Conservation (phyloP, 2,888 invertebrate species). For the Girardia tigrina region DNA sequence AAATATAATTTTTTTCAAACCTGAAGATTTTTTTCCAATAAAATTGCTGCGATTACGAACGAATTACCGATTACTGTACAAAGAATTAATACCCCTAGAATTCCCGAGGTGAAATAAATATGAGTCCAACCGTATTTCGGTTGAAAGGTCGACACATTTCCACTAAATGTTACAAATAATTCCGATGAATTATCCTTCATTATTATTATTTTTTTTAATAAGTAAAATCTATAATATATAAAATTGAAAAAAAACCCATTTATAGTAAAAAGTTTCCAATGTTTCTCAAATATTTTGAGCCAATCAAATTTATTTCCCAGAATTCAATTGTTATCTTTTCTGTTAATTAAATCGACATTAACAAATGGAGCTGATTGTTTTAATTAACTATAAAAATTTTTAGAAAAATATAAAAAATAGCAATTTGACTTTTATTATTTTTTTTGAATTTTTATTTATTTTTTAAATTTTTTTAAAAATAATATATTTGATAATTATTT, state of each 20-base stretch:
- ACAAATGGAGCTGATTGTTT: not conserved
- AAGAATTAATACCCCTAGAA: constrained; percentile 68
- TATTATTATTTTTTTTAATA: not conserved
- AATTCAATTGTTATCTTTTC: not conserved
- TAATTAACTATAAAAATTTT: too few relatives aligned
- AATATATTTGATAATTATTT: too few relatives aligned
- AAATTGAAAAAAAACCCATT: not conserved
- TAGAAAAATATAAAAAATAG: too few relatives aligned
- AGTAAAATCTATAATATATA: not conserved
- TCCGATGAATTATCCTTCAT: not conserved
- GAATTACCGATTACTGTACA: constrained; percentile 87
- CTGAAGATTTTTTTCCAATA: constrained; percentile 73
- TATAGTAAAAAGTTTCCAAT: not conserved
- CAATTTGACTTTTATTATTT: too few relatives aligned
- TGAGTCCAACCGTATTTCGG: not conserved
- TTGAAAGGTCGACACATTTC: not conserved
- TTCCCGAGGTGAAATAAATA: not conserved
- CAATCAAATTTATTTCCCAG: not conserved
- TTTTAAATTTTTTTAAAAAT: too few relatives aligned
- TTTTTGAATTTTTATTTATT: too few relatives aligned
- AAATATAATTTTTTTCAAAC: not conserved
- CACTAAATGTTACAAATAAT: not conserved
- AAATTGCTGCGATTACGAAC: constrained; percentile 89
- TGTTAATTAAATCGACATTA: not conserved
- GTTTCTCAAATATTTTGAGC: not conserved